These are phyloP conservation scores for Drosophila parabipectinata DNA, from an alignment of 1,140 invertebrate genomes.

Conservation along the genomic window DNA sequence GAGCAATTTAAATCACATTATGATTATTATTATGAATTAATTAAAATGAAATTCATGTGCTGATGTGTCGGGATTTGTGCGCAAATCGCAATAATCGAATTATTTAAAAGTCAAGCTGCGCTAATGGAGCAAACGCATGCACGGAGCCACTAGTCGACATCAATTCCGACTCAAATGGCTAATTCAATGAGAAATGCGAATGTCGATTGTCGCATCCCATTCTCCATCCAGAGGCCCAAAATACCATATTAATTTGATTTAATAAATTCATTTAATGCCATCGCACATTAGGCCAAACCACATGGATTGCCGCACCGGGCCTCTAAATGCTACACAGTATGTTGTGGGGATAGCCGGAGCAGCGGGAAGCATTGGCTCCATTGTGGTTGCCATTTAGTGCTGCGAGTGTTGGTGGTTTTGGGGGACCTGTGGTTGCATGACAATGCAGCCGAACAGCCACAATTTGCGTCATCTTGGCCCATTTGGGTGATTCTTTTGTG, in stretches of 20 bases:
- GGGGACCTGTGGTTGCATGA: constrained; percentile 26
- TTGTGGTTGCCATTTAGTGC: constrained; percentile 47
- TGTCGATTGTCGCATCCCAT: constrained; percentile 21
- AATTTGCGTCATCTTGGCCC: constrained; percentile 33
- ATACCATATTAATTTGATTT: constrained; percentile 43
- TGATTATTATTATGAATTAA: constrained; percentile 52
- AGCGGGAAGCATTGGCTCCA: constrained; percentile 28
- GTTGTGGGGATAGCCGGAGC: not conserved
- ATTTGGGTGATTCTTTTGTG: constrained; percentile 10
- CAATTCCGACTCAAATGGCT: constrained; percentile 1
- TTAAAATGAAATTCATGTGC: constrained; percentile 57
- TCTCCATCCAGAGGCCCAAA: constrained; percentile 19
- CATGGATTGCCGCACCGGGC: constrained; percentile 8
- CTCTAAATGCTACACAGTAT: constrained; percentile 7
- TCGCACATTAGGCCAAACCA: constrained; percentile 33
- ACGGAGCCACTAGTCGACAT: constrained; percentile 20
- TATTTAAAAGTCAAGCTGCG: constrained; percentile 36
- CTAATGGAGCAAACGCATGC: constrained; percentile 33
- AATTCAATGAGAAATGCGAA: constrained; percentile 17
- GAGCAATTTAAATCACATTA: constrained; percentile 59
- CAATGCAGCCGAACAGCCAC: constrained; percentile 35
- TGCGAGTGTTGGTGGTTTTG: constrained; percentile 30
- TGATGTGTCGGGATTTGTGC: constrained; percentile 12
- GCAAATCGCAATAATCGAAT: constrained; percentile 43
- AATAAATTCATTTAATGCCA: constrained; percentile 39